Base-by-base conservation (phyloP, 2,113 vertebrate species). In the Fregetta grallaria region DNA sequence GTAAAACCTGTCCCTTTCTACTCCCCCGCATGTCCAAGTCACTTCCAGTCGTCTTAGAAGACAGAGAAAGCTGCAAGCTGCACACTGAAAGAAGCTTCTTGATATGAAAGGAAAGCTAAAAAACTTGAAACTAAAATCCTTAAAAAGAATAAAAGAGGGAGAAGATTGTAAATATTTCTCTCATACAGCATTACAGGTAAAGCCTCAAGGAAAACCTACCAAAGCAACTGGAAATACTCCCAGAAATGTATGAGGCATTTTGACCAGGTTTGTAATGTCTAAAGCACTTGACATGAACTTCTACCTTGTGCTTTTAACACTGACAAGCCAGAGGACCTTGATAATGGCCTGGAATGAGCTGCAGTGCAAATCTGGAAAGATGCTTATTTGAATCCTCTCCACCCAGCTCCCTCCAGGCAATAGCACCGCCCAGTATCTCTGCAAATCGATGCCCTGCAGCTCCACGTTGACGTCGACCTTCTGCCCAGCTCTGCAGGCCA, bases 391-490 rank as follows among this genome's bases (percentile, higher is more conserved):
- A 75, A 45, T 30, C 27, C 18, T 66, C 36, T 56, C n/a, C 55
- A 81, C 15, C 11, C 70, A 58, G 27, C 18, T 82, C 42, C 32
- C 42, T 87, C 42, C 49, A 50, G 70, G 55, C 49, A 50, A 45
- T 3, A 13, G 16, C 47, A 38, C 15, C 0, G 4, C 32, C 38
- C 45, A 20, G 7, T 36, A 15, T 23, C 30, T 71, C 42, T 71
- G 56, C 65, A 65, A 58, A 29, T 4, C 0, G 4, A 15, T 63
- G 36, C 12, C 49, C 32, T 63, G 30, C 38, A 84, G 38, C 36
- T 65, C 52, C 36, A 66, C 1, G 1, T 7, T 6, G 42, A 63
- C 1, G 3, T 44, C 0, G 8, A 58, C 32, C 18, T 50, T 11
- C 44, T 3, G 2, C 32, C 50, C 38, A 58, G 50, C 23, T 66